Percentiles rank a stretch among this genome's conserved stretches.
Conservation (phyloP, 1,140 invertebrate genomes). For the Ladona fulva region DNA sequence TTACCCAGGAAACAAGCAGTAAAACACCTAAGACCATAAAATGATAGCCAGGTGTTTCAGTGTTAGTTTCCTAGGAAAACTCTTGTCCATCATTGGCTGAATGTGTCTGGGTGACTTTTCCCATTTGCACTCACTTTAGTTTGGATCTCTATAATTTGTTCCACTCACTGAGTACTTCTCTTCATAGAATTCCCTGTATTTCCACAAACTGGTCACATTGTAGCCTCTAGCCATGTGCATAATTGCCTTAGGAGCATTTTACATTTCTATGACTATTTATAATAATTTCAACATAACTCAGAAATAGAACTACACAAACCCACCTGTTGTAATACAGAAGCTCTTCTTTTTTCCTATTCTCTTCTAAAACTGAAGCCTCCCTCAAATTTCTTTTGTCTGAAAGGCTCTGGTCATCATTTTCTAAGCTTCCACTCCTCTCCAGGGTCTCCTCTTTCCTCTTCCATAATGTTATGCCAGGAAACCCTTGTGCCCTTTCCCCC, state of each 20-base stretch:
- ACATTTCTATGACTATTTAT: not conserved
- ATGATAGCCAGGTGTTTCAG: too few species aligned
- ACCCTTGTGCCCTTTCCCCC: not conserved
- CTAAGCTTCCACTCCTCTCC: too few species aligned
- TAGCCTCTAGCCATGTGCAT: not conserved
- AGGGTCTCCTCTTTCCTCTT: not conserved
- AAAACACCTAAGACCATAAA: too few species aligned
- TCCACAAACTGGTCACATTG: not conserved
- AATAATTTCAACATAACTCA: too few species aligned
- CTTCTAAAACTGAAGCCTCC: not conserved
- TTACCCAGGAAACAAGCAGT: too few species aligned
- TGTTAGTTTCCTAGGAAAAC: too few species aligned
- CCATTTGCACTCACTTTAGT: too few species aligned
- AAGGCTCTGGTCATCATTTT: not conserved
- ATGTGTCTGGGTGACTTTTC: too few species aligned
- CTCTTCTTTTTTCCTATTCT: not conserved
- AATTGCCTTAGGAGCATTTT: not conserved
- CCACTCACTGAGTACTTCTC: not conserved
- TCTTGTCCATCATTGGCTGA: too few species aligned
- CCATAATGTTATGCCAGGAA: not conserved
- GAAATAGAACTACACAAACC: not conserved
- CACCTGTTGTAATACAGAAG: not conserved
- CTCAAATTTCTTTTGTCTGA: not conserved
- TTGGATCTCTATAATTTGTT: too few species aligned
- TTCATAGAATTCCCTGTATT: not conserved